phyloP scores from a whole-genome alignment of 2,113 vertebrate species.

The Neomonachus schauinslandi region DNA sequence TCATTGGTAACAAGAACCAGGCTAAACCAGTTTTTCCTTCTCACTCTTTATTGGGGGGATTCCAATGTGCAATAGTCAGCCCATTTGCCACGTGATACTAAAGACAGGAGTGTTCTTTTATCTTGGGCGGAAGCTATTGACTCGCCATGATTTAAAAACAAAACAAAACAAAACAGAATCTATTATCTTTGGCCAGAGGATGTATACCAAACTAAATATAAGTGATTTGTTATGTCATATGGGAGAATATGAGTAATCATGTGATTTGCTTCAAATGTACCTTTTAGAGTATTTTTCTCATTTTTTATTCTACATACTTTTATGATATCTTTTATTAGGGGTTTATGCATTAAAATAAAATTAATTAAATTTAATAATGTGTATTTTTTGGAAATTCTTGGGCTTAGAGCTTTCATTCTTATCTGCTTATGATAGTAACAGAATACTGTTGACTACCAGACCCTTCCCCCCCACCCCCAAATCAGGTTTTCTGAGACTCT shows the following conservation, averaged over 20 bases:
- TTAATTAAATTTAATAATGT: neutral
- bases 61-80: conserved; percentile 18
- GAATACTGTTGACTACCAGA: neutral
- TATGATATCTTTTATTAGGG: neutral
- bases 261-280: neutral
- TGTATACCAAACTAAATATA: neutral
- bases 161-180: neutral
- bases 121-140: neutral
- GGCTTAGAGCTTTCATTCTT: neutral
- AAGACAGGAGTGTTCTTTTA: conserved; percentile 49
- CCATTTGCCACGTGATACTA: neutral
- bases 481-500: neutral
- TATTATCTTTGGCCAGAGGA: neutral
- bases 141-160: neutral
- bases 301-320: neutral
- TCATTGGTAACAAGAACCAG: conserved; percentile 75
- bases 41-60: conserved; percentile 42
- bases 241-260: neutral
- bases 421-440: neutral
- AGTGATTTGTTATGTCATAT: neutral
- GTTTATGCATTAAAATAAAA: neutral
- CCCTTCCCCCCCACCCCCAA: accelerated
- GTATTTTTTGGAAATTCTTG: conserved; percentile 12
- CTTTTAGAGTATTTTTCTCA: neutral
- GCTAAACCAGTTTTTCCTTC: conserved; percentile 70